These are phyloP conservation scores for Drosophila orena DNA, from an alignment of 1,140 invertebrate species.

Conservation along the genomic window DNA sequence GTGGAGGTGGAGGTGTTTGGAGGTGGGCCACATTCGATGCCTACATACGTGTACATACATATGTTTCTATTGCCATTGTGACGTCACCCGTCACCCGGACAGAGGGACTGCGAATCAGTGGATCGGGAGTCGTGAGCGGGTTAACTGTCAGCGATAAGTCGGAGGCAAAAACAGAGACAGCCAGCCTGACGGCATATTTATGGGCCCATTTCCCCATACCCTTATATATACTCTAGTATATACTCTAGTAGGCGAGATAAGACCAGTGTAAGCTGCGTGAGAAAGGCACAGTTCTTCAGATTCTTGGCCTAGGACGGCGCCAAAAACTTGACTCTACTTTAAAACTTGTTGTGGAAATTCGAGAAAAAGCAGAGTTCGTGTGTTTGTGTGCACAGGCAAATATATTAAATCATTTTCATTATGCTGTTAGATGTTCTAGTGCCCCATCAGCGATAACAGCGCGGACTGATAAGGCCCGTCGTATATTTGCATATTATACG, in stretches of 20 bases:
- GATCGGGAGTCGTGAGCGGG: slow-evolving; percentile 30
- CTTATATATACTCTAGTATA: neutral
- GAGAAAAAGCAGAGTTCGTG: slow-evolving; percentile 35
- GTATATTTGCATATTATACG: slow-evolving; percentile 72
- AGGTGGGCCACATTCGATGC: slow-evolving; percentile 20
- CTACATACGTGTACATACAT: slow-evolving; percentile 7
- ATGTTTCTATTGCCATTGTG: slow-evolving; percentile 55
- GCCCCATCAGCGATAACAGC: slow-evolving; percentile 51
- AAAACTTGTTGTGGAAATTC: slow-evolving; percentile 34
- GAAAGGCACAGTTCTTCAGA: slow-evolving; percentile 64
- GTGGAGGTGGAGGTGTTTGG: no score
- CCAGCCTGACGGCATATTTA: slow-evolving; percentile 69
- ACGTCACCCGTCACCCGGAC: slow-evolving; percentile 64
- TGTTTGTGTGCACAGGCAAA: slow-evolving; percentile 54
- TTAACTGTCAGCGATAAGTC: slow-evolving; percentile 53
- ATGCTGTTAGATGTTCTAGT: slow-evolving; percentile 70
- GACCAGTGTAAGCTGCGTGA: slow-evolving; percentile 67
- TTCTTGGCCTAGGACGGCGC: slow-evolving; percentile 23
- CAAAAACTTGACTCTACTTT: slow-evolving; percentile 32
- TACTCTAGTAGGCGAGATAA: slow-evolving; percentile 17
- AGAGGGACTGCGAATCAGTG: slow-evolving; percentile 17
- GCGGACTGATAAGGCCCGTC: slow-evolving; percentile 53
- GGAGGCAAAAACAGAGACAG: slow-evolving; percentile 37
- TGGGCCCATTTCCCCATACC: slow-evolving; percentile 57
- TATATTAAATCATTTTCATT: slow-evolving; percentile 78